phyloP scores from a whole-genome alignment of 2,797 vertebrate species.

The Acanthurus tractus region DNA sequence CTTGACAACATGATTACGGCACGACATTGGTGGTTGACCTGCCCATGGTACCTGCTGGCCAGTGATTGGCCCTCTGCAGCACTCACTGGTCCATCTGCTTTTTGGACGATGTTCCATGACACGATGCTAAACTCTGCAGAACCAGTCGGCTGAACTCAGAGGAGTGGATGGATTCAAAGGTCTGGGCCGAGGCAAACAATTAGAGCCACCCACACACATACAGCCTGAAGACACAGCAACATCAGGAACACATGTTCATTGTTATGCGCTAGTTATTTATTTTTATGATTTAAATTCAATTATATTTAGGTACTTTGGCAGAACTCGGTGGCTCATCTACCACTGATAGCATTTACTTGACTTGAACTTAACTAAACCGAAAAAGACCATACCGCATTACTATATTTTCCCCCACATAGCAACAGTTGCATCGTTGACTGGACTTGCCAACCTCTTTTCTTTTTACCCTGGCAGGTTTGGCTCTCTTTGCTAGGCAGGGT shows the following conservation, averaged over 20 bases:
- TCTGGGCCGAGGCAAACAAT: background rate
- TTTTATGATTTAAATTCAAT: conserved; percentile 40
- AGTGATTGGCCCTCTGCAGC: no score
- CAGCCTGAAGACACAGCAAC: conserved; percentile 31
- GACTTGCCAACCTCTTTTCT: conserved; percentile 63
- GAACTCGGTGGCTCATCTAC: conserved; percentile 6
- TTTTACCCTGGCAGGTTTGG: conserved; percentile 70
- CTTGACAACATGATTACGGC: no score
- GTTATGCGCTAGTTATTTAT: conserved; percentile 32
- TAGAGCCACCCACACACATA: conserved; percentile 40
- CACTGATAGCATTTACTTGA: conserved; percentile 16
- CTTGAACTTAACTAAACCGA: conserved; percentile 29
- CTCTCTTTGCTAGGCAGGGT: conserved; percentile 78
- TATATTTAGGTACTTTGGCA: conserved; percentile 34
- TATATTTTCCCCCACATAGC: conserved; percentile 57
- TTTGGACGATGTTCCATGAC: no score
- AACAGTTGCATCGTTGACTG: conserved; percentile 75
- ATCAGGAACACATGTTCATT: conserved; percentile 40
- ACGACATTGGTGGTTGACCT: no score
- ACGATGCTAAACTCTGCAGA: no score
- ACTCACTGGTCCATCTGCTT: no score
- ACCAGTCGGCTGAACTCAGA: no score
- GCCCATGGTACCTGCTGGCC: no score
- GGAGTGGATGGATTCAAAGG: background rate
- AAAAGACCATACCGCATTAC: conserved; percentile 29